These are phyloP conservation scores for Xyrauchen texanus DNA, from an alignment of 2,113 vertebrate genomes.

Conservation along the genomic window DNA sequence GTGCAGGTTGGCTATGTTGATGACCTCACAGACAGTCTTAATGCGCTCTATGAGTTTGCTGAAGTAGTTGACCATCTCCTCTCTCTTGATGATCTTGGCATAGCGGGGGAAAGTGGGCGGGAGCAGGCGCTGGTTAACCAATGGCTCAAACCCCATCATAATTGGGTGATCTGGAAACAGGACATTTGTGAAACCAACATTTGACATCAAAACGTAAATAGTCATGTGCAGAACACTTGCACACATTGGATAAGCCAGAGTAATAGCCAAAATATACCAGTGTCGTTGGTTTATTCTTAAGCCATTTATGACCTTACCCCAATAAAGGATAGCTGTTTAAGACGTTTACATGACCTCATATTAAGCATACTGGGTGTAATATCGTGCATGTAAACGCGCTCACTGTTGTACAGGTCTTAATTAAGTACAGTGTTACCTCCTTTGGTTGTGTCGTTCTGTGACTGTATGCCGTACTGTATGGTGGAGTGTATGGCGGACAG, in stretches of 20 bases:
- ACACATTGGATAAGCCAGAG: no score
- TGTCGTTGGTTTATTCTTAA: no score
- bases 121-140: conserved; percentile 96
- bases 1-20: conserved; percentile 93
- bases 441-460: conserved; percentile 98
- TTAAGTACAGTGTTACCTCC: conserved; percentile 77
- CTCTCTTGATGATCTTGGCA: conserved; percentile 98
- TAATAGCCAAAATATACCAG: no score
- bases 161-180: conserved; percentile 89
- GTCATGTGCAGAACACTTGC: no score
- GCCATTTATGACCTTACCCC: no score
- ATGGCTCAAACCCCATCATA: conserved; percentile 99
- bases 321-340: no score
- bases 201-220: no score
- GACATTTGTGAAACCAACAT: no score
- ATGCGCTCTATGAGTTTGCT: conserved; percentile 94
- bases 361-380: no score
- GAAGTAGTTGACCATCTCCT: conserved; percentile 98
- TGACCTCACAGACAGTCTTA: conserved; percentile 96
- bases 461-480: conserved; percentile 92
- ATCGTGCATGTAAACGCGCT: no score
- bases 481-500: conserved; percentile 92
- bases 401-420: no score
- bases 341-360: no score
- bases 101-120: conserved; percentile 98